A percentile compares a stretch with the other conserved stretches of the same genome.
Evolutionary conservation across 2,113 vertebrate genomes (phyloP).

Genomic region (Pionites leucogaster): DNA sequence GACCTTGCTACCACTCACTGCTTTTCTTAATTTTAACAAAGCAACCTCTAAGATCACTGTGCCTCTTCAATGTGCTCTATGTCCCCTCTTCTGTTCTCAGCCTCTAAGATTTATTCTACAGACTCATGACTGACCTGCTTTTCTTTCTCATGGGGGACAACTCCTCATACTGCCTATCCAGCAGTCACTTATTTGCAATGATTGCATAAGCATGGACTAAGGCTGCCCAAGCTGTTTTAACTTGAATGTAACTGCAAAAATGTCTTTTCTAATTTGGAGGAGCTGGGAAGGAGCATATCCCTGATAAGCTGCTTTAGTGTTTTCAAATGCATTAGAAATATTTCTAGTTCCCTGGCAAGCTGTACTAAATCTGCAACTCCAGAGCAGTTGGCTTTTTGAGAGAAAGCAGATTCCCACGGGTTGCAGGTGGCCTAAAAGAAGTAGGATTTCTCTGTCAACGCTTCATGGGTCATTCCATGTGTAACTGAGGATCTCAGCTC

Average conservation of each 20-base stretch:
- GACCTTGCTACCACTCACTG: neutral
- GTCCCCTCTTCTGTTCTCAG: neutral
- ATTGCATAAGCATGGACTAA: neutral
- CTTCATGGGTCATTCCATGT: neutral
- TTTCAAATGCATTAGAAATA: slow-evolving; percentile 17
- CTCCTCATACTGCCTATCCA: neutral
- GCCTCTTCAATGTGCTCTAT: neutral
- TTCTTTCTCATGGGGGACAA: neutral
- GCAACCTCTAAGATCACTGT: neutral
- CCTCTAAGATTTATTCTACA: neutral
- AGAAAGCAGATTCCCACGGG: neutral
- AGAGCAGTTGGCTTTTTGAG: slow-evolving; percentile 59
- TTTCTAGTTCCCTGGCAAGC: neutral
- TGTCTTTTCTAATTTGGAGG: slow-evolving; percentile 9
- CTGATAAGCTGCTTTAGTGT: neutral
- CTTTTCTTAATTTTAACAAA: neutral
- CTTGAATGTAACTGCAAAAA: neutral
- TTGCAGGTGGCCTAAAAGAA: slow-evolving; percentile 42
- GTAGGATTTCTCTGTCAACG: slow-evolving; percentile 2
- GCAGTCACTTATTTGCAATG: neutral
- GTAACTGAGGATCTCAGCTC: slow-evolving; percentile 16
- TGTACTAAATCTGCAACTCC: slow-evolving; percentile 56
- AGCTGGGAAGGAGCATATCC: neutral
- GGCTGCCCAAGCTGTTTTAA: neutral
- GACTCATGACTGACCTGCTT: neutral